Base-by-base conservation (phyloP, 2,113 vertebrate genomes). In the Paraplagusia blochii region DNA sequence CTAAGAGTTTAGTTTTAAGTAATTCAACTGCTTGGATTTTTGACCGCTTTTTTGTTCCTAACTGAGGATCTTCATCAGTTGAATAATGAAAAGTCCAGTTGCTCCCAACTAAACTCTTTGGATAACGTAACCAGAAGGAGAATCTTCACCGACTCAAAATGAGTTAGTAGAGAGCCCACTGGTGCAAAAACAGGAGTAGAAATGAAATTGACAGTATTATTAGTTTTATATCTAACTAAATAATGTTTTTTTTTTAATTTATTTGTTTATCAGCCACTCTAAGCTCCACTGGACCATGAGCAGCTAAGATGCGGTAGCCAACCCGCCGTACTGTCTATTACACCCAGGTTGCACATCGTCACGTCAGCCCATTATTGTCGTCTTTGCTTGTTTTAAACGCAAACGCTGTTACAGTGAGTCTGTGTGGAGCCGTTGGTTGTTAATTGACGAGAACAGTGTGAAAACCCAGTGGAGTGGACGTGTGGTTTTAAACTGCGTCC, bases 401-500 rank as follows among this genome's bases (percentile, higher is more conserved):
- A 77, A 76, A 86, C 78, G 76, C 59, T 69, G 66, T 80, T 60
- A 16, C 68, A 67, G 39, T 40, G 58, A 68, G 72, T 66, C 75
- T 52, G 56, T 50, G 72, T 33, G 59, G 76, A 77, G 78, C 72
- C 81, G 80, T 81, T 86, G 89, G 86, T 84, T 91, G 87, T 93
- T 91, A 94, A 95, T 92, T 92, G 91, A 89, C 91, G 84, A 85
- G 89, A 95, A 91, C 91, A 87, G 90, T 93, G 88, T 89, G 91
- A 94, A 95, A 94, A 94, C 91, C 92, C 90, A 88, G 76, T 55
- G 3, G 22, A 80, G 87, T 90, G 92, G 89, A 90, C 84, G 88
- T 94, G 93, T 91, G 94, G 91, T 93, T 94, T 93, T 88, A 81
- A 82, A 80, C 91, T 88, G 88, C 88, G 22, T 29, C 22, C 87